Base-by-base conservation (phyloP, 1,140 invertebrate genomes). In the Ooceraea biroi region DNA sequence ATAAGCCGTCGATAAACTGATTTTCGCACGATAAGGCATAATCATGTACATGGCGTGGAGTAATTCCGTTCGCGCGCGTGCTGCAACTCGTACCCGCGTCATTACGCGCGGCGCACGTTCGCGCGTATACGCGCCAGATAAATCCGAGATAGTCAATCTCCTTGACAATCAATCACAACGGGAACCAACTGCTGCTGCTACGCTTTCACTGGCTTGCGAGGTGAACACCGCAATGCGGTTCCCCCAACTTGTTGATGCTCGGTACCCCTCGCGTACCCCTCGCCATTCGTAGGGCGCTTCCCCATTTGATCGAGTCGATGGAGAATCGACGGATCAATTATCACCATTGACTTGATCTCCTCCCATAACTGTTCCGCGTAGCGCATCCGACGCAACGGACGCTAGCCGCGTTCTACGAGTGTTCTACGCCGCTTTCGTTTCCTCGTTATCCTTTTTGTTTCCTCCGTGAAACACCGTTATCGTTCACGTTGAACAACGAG, bases 121-220 rank as follows among this genome's bases (percentile, higher is more conserved):
- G 78, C 69, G 55, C 46, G n/a, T n/a, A n/a, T n/a, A n/a, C n/a
- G 72, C 25, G 72, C 65, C 44, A 84, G 80, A 87, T 87, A 78
- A 82, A 87, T 87, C 65, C 41, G 17, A 65, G 86, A 77, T 83
- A 83, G 80, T 87, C 80, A 84, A 87, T 87, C 85, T 86, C 58
- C 85, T 48, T 48, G 72, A 68, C 86, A 71, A 87, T 87, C 80
- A 87, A 87, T 87, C 86, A 87, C 27, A 61, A 25, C 30, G 71
- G 36, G 52, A 86, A 87, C 72, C 36, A 7, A 36, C 2, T 7
- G 2, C 2, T 60, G 58, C 85, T 69, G 85, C 71, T 73, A 77
- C 80, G 80, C 85, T 87, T 87, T 87, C 86, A 77, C 85, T 71
- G 44, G n/a, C n/a, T 36, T 36, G 36, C 36, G 36, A 7, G 7